phyloP scores from a whole-genome alignment of 2,888 invertebrate species.

The Smittia aterrima region DNA sequence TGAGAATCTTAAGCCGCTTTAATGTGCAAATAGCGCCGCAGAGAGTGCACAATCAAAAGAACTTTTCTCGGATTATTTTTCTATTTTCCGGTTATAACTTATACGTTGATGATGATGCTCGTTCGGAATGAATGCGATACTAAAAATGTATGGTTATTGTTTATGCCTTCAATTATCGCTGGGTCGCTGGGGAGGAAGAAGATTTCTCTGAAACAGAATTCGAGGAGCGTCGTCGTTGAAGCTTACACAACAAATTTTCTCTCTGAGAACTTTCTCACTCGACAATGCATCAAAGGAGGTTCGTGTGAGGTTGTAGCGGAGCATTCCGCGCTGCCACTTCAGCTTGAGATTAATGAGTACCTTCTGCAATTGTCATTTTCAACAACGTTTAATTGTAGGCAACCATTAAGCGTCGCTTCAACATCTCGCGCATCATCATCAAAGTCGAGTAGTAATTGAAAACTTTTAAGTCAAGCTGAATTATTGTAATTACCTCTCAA shows the following conservation, averaged over 20 bases:
- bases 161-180: slow-evolving; percentile 14
- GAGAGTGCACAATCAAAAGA: background rate
- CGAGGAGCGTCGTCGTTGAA: background rate
- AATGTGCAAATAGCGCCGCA: background rate
- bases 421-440: background rate
- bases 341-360: slow-evolving; percentile 29
- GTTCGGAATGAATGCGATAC: background rate
- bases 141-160: slow-evolving; percentile 31
- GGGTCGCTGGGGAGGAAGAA: background rate
- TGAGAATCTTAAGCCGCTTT: background rate
- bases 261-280: slow-evolving; percentile 19
- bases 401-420: slow-evolving; percentile 4
- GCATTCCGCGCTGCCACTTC: background rate
- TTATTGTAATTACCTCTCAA: slow-evolving; percentile 12
- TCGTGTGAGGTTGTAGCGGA: slow-evolving; percentile 9
- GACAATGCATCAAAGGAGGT: background rate
- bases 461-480: background rate
- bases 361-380: slow-evolving; percentile 1
- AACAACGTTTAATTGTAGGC: slow-evolving; percentile 34
- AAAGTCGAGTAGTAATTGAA: slow-evolving; percentile 8
- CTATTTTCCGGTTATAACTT: too few species aligned
- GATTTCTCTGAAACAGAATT: background rate
- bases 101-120: background rate
- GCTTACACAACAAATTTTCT: too few species aligned
- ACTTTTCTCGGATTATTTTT: slow-evolving; percentile 3